A percentile compares a stretch with the other conserved stretches of the same genome.
Evolutionary conservation across 2,888 invertebrate species (phyloP).

Genomic region (Drosophila longiperda): DNA sequence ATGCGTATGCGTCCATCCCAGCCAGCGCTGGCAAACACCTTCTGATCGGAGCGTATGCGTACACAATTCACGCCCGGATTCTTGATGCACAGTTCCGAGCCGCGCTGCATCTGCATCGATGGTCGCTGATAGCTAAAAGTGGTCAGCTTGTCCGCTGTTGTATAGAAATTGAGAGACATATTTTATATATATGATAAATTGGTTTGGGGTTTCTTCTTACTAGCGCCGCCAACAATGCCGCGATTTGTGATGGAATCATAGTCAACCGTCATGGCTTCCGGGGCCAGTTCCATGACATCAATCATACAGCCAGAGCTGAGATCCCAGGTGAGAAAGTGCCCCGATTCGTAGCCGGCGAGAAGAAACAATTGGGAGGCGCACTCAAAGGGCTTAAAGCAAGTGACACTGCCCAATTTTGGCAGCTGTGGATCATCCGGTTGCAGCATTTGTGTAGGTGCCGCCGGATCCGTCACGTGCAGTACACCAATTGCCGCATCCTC

Average conservation of each 20-base stretch:
- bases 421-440: conserved; percentile 81
- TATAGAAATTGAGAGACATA: background rate
- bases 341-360: conserved; percentile 90
- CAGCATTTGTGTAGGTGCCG: conserved; percentile 83
- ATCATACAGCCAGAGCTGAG: conserved; percentile 86
- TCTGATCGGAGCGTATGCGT: conserved; percentile 89
- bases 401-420: conserved; percentile 86
- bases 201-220: conserved; percentile 47
- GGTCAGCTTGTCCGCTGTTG: conserved; percentile 75
- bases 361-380: conserved; percentile 86
- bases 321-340: conserved; percentile 90
- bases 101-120: conserved; percentile 86
- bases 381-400: conserved; percentile 86
- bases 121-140: conserved; percentile 82
- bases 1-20: conserved; percentile 92
- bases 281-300: conserved; percentile 84
- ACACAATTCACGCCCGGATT: conserved; percentile 91
- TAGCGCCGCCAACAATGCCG: conserved; percentile 88
- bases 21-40: conserved; percentile 90
- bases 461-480: conserved; percentile 84
- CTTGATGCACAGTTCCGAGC: conserved; percentile 88
- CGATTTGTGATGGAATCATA: conserved; percentile 88
- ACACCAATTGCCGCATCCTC: conserved; percentile 86
- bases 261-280: conserved; percentile 90
- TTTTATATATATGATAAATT: background rate